Conservation (phyloP, 35 echinoderm and acorn worm species). For the Ptychodera flava region DNA sequence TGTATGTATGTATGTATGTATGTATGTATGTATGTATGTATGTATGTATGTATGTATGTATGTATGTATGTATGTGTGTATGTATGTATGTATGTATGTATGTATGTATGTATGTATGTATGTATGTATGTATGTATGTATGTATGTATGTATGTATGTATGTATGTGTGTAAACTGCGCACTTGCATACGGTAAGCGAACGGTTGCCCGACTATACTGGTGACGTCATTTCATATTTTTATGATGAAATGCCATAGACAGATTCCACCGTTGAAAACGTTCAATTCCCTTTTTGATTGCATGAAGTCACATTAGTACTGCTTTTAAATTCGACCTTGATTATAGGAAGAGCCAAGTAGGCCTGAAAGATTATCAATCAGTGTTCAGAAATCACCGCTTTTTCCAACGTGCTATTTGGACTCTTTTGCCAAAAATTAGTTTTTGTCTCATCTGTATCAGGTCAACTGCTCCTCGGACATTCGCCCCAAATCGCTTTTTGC, state of each 20-base stretch:
- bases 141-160: slow-evolving; percentile 2
- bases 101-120: background rate
- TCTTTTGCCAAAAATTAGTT: too few species aligned
- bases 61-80: background rate
- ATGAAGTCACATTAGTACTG: background rate
- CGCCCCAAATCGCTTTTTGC: too few species aligned
- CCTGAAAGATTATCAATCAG: too few species aligned
- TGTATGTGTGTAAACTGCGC: background rate
- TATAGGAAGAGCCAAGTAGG: too few species aligned
- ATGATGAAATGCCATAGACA: too few species aligned
- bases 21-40: background rate
- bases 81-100: background rate
- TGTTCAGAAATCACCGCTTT: too few species aligned
- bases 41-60: slow-evolving; percentile 2
- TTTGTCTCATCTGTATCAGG: too few species aligned
- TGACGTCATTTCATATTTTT: too few species aligned
- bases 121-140: slow-evolving; percentile 2
- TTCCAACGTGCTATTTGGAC: too few species aligned
- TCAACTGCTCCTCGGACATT: too few species aligned
- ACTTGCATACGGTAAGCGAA: background rate
- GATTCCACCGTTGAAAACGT: background rate
- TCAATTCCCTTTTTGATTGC: background rate
- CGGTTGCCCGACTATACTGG: background rate
- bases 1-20: background rate
- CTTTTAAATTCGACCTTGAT: background rate